Percentiles rank a stretch among this genome's conserved stretches.
Conservation (phyloP, 1,140 invertebrate genomes). For the Battus philenor region DNA sequence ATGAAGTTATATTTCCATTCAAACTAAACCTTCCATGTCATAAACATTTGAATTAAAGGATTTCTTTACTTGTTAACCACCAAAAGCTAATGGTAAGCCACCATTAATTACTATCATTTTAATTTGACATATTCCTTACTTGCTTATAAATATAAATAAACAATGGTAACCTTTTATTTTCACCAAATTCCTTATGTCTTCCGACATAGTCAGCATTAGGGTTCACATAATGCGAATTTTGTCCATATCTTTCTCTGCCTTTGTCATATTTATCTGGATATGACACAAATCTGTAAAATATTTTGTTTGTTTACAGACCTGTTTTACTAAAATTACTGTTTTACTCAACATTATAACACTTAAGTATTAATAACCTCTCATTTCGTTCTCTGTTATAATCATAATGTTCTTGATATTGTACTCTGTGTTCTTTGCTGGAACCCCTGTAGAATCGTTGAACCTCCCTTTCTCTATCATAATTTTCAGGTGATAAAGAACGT, state of each 20-base stretch:
- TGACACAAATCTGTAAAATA: constrained; percentile 40
- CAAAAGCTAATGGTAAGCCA: neutral
- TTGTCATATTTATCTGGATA: constrained; percentile 46
- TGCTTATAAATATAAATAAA: constrained; percentile 1
- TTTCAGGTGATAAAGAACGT: constrained; percentile 38
- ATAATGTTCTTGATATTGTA: constrained; percentile 44
- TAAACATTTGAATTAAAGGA: neutral
- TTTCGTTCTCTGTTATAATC: constrained; percentile 41
- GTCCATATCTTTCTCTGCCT: constrained; percentile 43
- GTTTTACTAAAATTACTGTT: neutral
- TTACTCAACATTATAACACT: neutral
- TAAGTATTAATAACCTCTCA: constrained; percentile 32
- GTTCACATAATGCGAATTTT: constrained; percentile 34
- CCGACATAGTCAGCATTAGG: constrained; percentile 36
- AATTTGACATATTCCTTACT: constrained; percentile 1
- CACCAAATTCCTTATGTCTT: constrained; percentile 45
- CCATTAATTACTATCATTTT: neutral
- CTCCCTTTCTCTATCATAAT: constrained; percentile 51
- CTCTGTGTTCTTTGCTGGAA: constrained; percentile 50
- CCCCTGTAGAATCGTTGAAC: constrained; percentile 58
- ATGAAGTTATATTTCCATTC: neutral
- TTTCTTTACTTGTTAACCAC: neutral
- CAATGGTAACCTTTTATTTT: constrained; percentile 49
- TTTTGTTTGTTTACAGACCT: neutral
- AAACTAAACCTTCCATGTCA: neutral